Evolutionary conservation across 2,113 vertebrate species (phyloP), one percentile per base, ranked within the genome.

Genomic region (Copsychus sechellarum): DNA sequence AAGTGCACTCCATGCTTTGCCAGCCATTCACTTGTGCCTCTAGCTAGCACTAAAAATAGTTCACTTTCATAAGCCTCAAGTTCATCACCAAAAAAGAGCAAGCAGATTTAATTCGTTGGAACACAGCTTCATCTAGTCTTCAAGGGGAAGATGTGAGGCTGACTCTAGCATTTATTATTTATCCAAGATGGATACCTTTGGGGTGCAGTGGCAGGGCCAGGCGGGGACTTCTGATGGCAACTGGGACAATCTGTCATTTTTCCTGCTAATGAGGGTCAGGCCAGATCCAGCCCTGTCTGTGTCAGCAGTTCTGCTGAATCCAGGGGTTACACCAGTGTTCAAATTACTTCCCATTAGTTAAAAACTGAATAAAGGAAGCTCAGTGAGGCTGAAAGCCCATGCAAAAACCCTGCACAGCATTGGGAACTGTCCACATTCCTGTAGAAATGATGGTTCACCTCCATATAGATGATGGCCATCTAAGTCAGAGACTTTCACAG

Each of bases 1-100:
- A 53, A 61, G 48, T 53, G 24, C 0, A 2, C 43, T 65, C 65
- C 1, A 0, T 2, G 6, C 61, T 81, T 76, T 67, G 70, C 70
- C 90, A 94, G 79, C 74, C 50, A 3, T 53, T 76, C 18, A 8
- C 78, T 74, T 74, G 56, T 67, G 93, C 92, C 74, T 87, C 84
- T 34, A 91, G 92, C 57, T 53, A 76, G 28, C 15, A 9, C 90
- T 82, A 93, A 93, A 90, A 90, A 90, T 92, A 87, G 70, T 58
- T 89, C 57, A 21, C 57, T 71, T 85, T 77, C 76, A 72, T 90
- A 40, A 87, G 6, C 62, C 33, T 81, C 61, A 51, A 94, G 48
- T 67, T 95, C 73, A 88, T 56, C 92, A 82, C 70, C 36, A 56
- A 69, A 79, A 93, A 31, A 66, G 24, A 79, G 43, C 43, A 48